Evolutionary conservation across 1,140 invertebrate species (phyloP), one percentile per base, ranked within the genome.

Genomic region (Papilio xuthus): DNA sequence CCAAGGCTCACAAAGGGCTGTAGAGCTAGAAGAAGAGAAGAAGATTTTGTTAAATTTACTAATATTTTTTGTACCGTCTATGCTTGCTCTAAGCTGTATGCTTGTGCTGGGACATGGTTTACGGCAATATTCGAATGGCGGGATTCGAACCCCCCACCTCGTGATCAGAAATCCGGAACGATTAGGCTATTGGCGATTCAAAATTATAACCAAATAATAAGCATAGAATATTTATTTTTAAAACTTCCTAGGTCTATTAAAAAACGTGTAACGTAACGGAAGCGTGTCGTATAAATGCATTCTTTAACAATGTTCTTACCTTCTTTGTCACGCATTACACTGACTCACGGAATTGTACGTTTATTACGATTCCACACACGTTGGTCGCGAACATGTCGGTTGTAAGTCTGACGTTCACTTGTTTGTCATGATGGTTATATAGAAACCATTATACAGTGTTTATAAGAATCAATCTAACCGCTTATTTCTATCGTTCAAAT

Each of bases 321-420:
- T 37, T 37, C 69, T 71, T 71, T 71, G 69, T 44, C 69, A 71
- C 69, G 41, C 41, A 12, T 44, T 71, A 71, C 69, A 71, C 67
- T 71, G 69, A 71, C 15, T 71, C 69, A 71, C n/a, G 69, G 32
- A 70, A 32, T 4, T 23, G 28, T 32, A 42, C 28, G 1, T 18
- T n/a, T 42, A 71, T 71, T 71, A 41, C 44, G 28, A 71, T 71
- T 71, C 69, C 3, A 71, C 37, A n/a, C 69, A 41, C 37, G 69
- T 41, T 9, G n/a, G 9, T 32, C 18, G 32, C 63, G 37, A 20
- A 42, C 37, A 71, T 12, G 69, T 71, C 28, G n/a, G 37, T 20
- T 37, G 10, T 20, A 6, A 20, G 32, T 37, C 15, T 47, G 44
- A 47, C 20, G 53, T 60, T 60, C 53, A 60, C 50, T 53, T 53